Evolutionary conservation across 2,888 invertebrate genomes (phyloP).

Genomic region (Dicranocentrus wangi): DNA sequence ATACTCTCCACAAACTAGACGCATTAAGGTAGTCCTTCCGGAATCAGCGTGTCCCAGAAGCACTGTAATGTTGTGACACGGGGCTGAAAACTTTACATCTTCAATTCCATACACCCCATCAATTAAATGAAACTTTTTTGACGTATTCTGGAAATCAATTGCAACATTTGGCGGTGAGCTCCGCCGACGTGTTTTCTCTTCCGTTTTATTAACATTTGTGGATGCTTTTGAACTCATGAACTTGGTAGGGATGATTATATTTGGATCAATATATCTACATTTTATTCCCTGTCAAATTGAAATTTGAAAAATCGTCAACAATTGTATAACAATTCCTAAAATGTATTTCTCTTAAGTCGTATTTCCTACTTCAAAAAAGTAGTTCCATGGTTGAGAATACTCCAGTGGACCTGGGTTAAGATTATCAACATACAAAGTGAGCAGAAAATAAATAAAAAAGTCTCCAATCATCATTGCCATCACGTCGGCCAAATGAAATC

Average conservation of each 20-base stretch:
- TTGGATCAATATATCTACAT: conserved; percentile 32
- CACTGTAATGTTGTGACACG: conserved; percentile 33
- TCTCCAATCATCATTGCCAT: conserved; percentile 45
- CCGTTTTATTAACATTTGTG: neutral
- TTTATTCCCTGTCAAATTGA: neutral
- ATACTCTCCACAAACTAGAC: conserved; percentile 60
- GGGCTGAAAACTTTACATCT: conserved; percentile 48
- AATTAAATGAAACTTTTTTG: conserved; percentile 42
- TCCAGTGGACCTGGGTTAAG: conserved; percentile 55
- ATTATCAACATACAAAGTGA: conserved; percentile 53
- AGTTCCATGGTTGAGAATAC: conserved; percentile 57
- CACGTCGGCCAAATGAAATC: conserved; percentile 9
- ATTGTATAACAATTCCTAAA: too few species aligned
- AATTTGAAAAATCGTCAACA: too few species aligned
- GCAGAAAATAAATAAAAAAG: conserved; percentile 47
- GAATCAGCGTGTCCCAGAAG: conserved; percentile 54
- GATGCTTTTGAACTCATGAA: too few species aligned
- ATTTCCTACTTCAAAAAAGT: conserved; percentile 48
- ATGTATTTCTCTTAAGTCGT: too few species aligned
- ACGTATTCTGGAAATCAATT: conserved; percentile 41
- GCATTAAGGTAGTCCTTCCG: conserved; percentile 54
- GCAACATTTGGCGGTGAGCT: neutral
- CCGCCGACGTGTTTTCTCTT: neutral
- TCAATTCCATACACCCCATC: conserved; percentile 44
- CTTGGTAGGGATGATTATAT: neutral